Evolutionary conservation across 2,888 invertebrate genomes (phyloP).

Genomic region (Epsilonema sp.): DNA sequence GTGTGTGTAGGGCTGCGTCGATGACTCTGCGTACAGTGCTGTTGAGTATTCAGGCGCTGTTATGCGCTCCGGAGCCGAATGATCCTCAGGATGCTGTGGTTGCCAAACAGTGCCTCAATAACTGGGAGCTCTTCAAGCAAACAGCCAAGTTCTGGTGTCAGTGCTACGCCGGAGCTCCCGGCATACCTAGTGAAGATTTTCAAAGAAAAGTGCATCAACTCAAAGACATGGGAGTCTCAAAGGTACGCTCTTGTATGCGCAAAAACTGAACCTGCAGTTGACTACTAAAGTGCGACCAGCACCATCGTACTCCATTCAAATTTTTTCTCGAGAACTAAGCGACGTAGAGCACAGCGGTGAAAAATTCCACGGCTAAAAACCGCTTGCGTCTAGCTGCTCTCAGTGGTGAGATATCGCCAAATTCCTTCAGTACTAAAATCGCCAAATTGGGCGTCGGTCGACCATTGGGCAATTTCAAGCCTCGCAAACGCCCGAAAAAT

Average conservation of each 20-base stretch:
- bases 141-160: constrained; percentile 94
- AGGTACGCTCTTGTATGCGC: constrained; percentile 37
- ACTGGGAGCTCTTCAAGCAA: constrained; percentile 55
- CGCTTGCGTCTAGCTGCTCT: no score
- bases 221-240: constrained; percentile 80
- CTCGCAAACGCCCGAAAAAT: no score
- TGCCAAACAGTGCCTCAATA: constrained; percentile 82
- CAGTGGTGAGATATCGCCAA: no score
- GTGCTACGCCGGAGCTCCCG: constrained; percentile 67
- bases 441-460: neutral
- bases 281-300: no score
- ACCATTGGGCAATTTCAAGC: no score
- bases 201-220: constrained; percentile 67
- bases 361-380: no score
- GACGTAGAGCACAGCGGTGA: no score
- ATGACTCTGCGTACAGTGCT: constrained; percentile 89
- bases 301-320: no score
- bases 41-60: constrained; percentile 75
- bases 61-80: constrained; percentile 41
- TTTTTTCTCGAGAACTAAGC: no score
- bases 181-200: constrained; percentile 49
- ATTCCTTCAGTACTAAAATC: no score
- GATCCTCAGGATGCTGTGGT: constrained; percentile 62
- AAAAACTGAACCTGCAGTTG: no score
- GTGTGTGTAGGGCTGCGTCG: constrained; percentile 71